phyloP scores from a whole-genome alignment of 2,888 invertebrate species.

The Brachylomia viminalis region DNA sequence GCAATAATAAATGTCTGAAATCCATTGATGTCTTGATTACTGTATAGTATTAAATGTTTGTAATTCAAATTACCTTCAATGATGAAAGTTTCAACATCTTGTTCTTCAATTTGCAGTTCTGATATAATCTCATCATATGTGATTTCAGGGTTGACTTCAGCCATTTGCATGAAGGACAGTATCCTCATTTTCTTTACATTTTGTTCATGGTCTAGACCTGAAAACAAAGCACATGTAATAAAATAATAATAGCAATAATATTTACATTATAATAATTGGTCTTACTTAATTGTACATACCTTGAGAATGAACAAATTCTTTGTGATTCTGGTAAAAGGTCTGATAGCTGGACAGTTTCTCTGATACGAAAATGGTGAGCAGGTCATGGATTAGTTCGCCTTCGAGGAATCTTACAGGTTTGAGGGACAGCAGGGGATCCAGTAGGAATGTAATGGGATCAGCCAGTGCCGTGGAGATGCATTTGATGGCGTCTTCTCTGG shows the following conservation, averaged over 20 bases:
- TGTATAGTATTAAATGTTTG: neutral
- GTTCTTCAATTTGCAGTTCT: constrained; percentile 96
- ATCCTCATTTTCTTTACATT: constrained; percentile 99
- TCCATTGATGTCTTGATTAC: neutral
- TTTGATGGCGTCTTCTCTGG: constrained; percentile 98
- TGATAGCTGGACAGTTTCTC: constrained; percentile 98
- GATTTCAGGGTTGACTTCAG: constrained; percentile 98
- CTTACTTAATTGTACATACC: constrained; percentile 74
- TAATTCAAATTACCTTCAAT: constrained; percentile 94
- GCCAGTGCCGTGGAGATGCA: constrained; percentile 98
- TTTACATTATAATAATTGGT: neutral
- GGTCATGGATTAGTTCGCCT: constrained; percentile 98
- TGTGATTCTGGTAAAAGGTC: constrained; percentile 97
- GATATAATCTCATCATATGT: constrained; percentile 96
- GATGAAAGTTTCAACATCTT: constrained; percentile 98
- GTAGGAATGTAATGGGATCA: constrained; percentile 98
- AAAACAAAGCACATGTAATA: constrained; percentile 33
- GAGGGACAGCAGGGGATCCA: constrained; percentile 97
- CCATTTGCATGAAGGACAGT: constrained; percentile 99
- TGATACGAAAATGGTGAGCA: constrained; percentile 98
- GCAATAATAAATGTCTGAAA: neutral
- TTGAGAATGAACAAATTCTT: constrained; percentile 96
- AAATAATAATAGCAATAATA: too few species aligned
- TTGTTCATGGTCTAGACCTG: constrained; percentile 97
- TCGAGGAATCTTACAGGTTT: constrained; percentile 99